Evolutionary conservation across 2,797 vertebrate species (phyloP).

Genomic region (Leptatherina wallacei): DNA sequence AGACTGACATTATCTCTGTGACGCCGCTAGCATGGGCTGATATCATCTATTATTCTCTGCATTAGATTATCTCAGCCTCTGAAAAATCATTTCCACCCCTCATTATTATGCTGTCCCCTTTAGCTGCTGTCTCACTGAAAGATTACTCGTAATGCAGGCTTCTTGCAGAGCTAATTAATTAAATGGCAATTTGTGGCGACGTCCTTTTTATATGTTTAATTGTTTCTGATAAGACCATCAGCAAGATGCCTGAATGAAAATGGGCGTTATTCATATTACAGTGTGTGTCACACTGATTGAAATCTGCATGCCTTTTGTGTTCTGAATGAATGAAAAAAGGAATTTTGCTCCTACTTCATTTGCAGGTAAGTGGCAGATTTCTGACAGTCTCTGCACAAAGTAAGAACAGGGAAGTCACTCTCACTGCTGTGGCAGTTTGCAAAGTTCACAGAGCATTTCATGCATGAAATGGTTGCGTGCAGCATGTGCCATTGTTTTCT

Average conservation of each 20-base stretch:
- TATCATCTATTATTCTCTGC: conserved; percentile 51
- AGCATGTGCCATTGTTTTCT: conserved; percentile 52
- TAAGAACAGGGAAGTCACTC: neutral
- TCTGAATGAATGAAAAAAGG: conserved; percentile 1
- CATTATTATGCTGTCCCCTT: conserved; percentile 60
- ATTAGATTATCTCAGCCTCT: conserved; percentile 54
- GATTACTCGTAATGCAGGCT: conserved; percentile 56
- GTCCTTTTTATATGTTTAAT: conserved; percentile 59
- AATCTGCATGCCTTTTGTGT: conserved; percentile 51
- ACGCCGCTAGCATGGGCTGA: conserved; percentile 20
- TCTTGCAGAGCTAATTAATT: conserved; percentile 57
- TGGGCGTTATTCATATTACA: conserved; percentile 18
- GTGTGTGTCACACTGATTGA: conserved; percentile 29
- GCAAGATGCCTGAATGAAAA: conserved; percentile 37
- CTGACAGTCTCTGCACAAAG: neutral
- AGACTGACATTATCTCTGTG: neutral
- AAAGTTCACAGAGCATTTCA: neutral
- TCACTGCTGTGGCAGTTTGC: neutral
- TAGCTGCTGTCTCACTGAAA: conserved; percentile 59
- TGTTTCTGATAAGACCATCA: conserved; percentile 65
- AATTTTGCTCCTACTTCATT: conserved; percentile 15
- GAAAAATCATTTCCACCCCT: conserved; percentile 62
- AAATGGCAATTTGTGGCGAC: conserved; percentile 51
- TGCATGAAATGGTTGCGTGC: conserved; percentile 9
- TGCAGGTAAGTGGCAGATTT: conserved; percentile 28